A percentile compares a stretch with the other conserved stretches of the same genome.
phyloP scores from a whole-genome alignment of 2,113 vertebrate genomes.

The Oreochromis tanganicae region DNA sequence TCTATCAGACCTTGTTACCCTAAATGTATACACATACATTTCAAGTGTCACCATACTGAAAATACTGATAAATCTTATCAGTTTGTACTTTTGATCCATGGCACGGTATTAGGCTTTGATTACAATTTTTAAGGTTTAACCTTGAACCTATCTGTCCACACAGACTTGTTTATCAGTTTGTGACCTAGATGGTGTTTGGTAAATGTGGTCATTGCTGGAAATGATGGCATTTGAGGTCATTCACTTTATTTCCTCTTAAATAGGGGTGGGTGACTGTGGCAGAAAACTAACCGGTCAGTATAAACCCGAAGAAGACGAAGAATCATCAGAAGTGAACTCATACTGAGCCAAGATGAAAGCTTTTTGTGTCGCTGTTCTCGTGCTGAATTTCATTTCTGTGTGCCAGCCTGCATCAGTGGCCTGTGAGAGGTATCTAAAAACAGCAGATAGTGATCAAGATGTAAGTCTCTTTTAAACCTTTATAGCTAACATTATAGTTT shows the following conservation, averaged over 20 bases:
- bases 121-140: not conserved
- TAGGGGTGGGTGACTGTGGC: not conserved
- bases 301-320: not conserved
- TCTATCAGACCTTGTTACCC: too few relatives aligned
- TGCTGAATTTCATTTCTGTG: constrained; percentile 5
- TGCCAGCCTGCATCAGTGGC: not conserved
- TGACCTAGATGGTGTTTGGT: not conserved
- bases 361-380: not conserved
- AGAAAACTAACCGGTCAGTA: not conserved
- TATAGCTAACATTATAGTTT: not conserved
- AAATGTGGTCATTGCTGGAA: not conserved
- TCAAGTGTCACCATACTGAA: not conserved
- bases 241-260: not conserved
- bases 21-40: not conserved
- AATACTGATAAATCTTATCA: not conserved
- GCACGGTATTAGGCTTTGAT: not conserved
- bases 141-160: not conserved
- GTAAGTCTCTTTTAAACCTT: not conserved
- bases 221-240: not conserved
- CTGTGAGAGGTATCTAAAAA: not conserved
- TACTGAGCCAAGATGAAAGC: not conserved
- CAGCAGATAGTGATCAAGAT: not conserved
- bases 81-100: not conserved
- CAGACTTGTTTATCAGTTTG: not conserved
- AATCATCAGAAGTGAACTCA: not conserved